phyloP scores from a whole-genome alignment of 2,888 invertebrate genomes.

The Stictocephala bisonia region DNA sequence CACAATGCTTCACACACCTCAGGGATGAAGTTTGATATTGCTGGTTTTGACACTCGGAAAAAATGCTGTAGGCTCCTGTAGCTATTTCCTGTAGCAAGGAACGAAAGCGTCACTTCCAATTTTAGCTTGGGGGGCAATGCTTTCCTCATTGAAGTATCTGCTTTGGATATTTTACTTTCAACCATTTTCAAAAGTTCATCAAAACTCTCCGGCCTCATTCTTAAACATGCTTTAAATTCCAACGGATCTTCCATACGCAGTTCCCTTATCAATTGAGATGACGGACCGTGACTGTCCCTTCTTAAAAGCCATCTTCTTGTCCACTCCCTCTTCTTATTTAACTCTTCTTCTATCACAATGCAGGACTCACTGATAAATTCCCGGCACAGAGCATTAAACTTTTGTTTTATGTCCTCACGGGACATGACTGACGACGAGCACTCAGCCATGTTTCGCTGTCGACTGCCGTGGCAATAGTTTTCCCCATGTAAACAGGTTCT shows the following conservation, averaged over 20 bases:
- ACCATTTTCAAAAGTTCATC: conserved; percentile 36
- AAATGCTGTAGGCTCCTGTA: conserved; percentile 44
- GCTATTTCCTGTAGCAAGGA: conserved; percentile 45
- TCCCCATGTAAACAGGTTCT: too few species aligned
- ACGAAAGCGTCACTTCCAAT: conserved; percentile 35
- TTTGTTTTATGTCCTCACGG: too few species aligned
- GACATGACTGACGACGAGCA: too few species aligned
- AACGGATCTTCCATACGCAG: conserved; percentile 47
- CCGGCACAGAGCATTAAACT: too few species aligned
- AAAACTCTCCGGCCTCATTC: conserved; percentile 41
- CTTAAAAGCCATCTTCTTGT: too few species aligned
- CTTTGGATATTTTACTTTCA: conserved; percentile 29
- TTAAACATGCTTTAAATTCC: conserved; percentile 44
- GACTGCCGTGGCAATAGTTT: too few species aligned
- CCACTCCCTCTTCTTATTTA: too few species aligned
- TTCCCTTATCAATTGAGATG: too few species aligned
- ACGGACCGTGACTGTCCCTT: too few species aligned
- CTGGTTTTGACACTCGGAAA: conserved; percentile 39
- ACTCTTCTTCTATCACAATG: too few species aligned
- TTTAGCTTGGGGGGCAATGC: conserved; percentile 39
- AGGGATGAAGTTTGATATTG: conserved; percentile 34
- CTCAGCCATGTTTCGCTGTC: too few species aligned
- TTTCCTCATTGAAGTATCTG: conserved; percentile 37
- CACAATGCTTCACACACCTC: conserved; percentile 39
- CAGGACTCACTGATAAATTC: too few species aligned